Base-by-base conservation (phyloP, 2,888 invertebrate genomes). In the Athalia circularis region DNA sequence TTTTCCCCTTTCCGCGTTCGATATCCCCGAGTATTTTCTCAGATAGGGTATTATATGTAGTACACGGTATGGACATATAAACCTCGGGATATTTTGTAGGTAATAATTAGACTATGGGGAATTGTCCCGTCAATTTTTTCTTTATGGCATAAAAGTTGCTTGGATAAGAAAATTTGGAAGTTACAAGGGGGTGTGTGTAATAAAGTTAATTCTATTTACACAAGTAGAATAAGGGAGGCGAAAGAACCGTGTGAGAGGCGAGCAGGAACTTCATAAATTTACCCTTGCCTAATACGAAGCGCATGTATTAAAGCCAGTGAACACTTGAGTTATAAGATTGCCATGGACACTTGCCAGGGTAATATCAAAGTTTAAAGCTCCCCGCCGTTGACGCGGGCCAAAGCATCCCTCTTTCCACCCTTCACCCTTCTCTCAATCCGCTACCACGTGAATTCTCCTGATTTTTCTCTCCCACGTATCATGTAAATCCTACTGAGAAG, bases 281-380 rank as follows among this genome's bases (percentile, higher is more conserved):
- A 50, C 61, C 62, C 50, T 47, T 52, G 45, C 75, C 75, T 75
- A 64, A 75, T 75, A 75, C 75, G 75, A 64, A 75, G 78, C 82
- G 81, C 83, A 83, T 84, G 84, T 84, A 83, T 85, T 82, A 83
- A 82, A 81, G 50, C 83, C 80, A 82, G 83, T 79, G 84, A 82
- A 81, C 83, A 84, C 86, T 86, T 85, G 87, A 88, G 85, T 88
- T 86, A 87, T 88, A 87, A 87, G 87, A 87, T 87, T 83, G 85
- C 83, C 84, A 84, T 87, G 88, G 87, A 88, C 84, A 86, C 85
- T 86, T 87, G 87, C 87, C 88, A 88, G 87, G 85, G 85, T 86
- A 87, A 88, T 87, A 87, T 88, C 84, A 87, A 88, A 87, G 86
- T 86, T 85, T 83, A 84, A 84, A 83, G 84, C 75, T 47, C 9